A percentile compares a stretch with the other conserved stretches of the same genome.
phyloP scores from a whole-genome alignment of 2,113 vertebrate species.

The Potamarius usumacintae region DNA sequence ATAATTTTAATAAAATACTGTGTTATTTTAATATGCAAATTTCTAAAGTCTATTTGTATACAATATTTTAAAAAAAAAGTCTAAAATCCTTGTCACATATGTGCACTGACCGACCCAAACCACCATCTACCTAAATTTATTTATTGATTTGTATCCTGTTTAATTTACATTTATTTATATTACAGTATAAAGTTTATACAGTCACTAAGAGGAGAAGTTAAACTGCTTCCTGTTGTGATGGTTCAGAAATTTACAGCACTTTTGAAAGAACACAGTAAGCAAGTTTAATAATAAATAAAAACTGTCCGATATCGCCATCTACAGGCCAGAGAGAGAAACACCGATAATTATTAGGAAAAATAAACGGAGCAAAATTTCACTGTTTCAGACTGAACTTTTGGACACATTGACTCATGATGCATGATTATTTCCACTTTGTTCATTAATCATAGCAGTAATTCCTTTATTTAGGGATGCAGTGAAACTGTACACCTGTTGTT shows the following conservation, averaged over 20 bases:
- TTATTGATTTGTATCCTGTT: too few species aligned
- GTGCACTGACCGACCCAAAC: not conserved
- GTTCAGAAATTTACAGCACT: not conserved
- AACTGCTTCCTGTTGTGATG: not conserved
- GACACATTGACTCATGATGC: not conserved
- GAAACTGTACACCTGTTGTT: too few species aligned
- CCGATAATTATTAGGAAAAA: not conserved
- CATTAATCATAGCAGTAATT: not conserved
- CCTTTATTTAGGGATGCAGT: too few species aligned
- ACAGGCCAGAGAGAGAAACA: conserved; percentile 47
- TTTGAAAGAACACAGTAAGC: not conserved
- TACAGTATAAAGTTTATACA: not conserved
- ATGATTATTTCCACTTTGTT: not conserved
- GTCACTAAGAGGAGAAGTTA: not conserved
- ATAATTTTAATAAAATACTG: not conserved
- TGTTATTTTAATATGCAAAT: not conserved
- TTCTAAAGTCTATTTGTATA: too few species aligned
- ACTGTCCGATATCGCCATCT: conserved; percentile 52
- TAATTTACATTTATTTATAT: too few species aligned
- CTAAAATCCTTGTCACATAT: not conserved
- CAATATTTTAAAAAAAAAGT: not conserved
- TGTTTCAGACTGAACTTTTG: not conserved
- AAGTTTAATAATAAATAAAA: not conserved
- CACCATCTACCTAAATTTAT: not conserved
- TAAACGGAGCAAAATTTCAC: not conserved